Conservation (phyloP, 92 coral and sea anemone species). For the Zoanthus sociatus region DNA sequence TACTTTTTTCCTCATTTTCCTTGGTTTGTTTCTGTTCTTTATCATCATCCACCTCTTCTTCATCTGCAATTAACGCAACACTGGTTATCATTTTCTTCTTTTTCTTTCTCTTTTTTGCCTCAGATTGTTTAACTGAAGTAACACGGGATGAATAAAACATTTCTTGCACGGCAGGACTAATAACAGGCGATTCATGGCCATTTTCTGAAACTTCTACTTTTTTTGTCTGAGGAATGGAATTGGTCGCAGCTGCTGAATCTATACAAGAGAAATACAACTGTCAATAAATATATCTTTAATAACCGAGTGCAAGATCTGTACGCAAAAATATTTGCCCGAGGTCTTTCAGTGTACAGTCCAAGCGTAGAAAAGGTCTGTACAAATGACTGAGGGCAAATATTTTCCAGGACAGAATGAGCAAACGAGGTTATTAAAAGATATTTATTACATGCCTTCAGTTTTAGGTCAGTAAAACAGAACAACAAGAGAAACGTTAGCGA, state of each 20-base stretch:
- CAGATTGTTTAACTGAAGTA: constrained; percentile 40
- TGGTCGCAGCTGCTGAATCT: constrained; percentile 8
- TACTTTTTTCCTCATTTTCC: neutral
- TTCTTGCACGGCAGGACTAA: constrained; percentile 1
- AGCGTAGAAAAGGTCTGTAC: no score
- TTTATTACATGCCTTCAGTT: no score
- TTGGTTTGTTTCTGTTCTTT: neutral
- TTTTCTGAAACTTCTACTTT: constrained; percentile 32
- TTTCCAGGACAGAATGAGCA: no score
- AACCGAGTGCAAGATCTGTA: no score
- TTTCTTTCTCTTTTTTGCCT: constrained; percentile 66
- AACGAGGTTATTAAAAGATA: no score
- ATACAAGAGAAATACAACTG: neutral
- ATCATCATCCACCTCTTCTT: neutral
- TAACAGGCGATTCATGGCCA: constrained; percentile 41
- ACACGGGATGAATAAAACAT: constrained; percentile 7
- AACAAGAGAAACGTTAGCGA: no score
- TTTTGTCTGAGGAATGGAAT: constrained; percentile 10
- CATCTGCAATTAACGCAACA: constrained; percentile 81
- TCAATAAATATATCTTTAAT: no score
- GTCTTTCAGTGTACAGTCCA: no score
- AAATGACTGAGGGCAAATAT: no score
- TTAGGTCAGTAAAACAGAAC: no score
- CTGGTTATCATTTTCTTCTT: constrained; percentile 75
- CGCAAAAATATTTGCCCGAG: no score